Percentiles rank a stretch among this genome's conserved stretches.
phyloP scores from a whole-genome alignment of 2,888 invertebrate genomes.

The Chironomus tentans region DNA sequence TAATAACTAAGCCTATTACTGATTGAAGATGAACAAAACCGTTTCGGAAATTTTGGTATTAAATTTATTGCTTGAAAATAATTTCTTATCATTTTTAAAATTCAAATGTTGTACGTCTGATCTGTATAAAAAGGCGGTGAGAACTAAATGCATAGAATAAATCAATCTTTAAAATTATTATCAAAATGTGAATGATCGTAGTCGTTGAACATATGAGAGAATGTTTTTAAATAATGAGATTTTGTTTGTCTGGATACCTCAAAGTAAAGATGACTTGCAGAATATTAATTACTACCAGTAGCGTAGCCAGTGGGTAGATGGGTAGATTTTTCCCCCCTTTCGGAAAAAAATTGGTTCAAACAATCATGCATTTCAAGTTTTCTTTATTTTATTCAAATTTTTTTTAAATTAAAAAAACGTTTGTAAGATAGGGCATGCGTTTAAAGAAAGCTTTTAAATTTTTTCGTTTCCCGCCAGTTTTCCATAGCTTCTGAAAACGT shows the following conservation, averaged over 20 bases:
- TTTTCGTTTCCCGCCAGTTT: too few relatives aligned
- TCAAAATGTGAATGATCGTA: not conserved
- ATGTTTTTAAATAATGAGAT: not conserved
- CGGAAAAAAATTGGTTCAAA: too few relatives aligned
- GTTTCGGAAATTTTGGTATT: not conserved
- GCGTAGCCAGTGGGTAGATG: too few relatives aligned
- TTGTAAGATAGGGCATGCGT: too few relatives aligned
- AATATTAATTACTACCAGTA: too few relatives aligned
- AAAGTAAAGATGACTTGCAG: not conserved
- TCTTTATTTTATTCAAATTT: too few relatives aligned
- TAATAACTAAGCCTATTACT: conserved; percentile 43
- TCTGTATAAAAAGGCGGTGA: not conserved
- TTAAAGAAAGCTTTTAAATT: too few relatives aligned
- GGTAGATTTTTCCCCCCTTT: too few relatives aligned
- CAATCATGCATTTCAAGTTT: too few relatives aligned
- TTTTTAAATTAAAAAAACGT: too few relatives aligned
- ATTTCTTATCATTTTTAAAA: not conserved
- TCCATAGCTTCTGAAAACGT: too few relatives aligned
- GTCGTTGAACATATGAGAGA: not conserved
- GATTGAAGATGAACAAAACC: not conserved
- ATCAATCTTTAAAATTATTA: not conserved
- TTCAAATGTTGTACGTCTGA: not conserved
- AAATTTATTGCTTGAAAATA: not conserved
- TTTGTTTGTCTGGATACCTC: not conserved
- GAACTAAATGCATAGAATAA: not conserved